Evolutionary conservation across 1,140 invertebrate genomes (phyloP).

Genomic region (Conus betulinus): DNA sequence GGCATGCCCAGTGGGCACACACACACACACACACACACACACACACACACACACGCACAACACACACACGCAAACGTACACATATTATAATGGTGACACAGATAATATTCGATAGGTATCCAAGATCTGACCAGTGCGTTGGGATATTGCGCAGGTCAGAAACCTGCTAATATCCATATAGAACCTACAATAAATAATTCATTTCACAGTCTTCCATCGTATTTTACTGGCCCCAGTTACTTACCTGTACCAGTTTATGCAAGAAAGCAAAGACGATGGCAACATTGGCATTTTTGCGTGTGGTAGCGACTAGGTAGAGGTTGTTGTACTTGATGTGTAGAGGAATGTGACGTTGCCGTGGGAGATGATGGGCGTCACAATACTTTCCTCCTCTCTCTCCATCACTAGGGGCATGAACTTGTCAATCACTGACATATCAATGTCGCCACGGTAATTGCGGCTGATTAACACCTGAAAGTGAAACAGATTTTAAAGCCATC

Average conservation of each 20-base stretch:
- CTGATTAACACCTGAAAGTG: constrained; percentile 86
- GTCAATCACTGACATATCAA: constrained; percentile 97
- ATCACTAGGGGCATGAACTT: constrained; percentile 99
- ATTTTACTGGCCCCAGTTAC: not conserved
- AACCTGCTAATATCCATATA: too few species aligned
- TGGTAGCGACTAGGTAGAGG: constrained; percentile 96
- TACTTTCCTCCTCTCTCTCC: constrained; percentile 98
- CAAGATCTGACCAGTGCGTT: too few species aligned
- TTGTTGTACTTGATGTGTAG: constrained; percentile 99
- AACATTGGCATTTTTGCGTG: constrained; percentile 98
- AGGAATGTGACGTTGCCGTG: constrained; percentile 95
- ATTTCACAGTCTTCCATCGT: too few species aligned
- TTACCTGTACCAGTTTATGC: constrained; percentile 94
- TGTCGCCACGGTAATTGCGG: constrained; percentile 98
- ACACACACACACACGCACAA: too few species aligned
- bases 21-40: too few species aligned
- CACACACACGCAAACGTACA: too few species aligned
- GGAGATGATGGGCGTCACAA: constrained; percentile 93
- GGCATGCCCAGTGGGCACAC: too few species aligned
- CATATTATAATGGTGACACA: too few species aligned
- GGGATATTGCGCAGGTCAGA: too few species aligned
- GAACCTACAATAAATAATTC: too few species aligned
- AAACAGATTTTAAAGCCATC: not conserved
- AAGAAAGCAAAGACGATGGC: constrained; percentile 97
- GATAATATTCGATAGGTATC: too few species aligned